Conservation (phyloP, 2,113 vertebrate genomes). For the Pagrus major region DNA sequence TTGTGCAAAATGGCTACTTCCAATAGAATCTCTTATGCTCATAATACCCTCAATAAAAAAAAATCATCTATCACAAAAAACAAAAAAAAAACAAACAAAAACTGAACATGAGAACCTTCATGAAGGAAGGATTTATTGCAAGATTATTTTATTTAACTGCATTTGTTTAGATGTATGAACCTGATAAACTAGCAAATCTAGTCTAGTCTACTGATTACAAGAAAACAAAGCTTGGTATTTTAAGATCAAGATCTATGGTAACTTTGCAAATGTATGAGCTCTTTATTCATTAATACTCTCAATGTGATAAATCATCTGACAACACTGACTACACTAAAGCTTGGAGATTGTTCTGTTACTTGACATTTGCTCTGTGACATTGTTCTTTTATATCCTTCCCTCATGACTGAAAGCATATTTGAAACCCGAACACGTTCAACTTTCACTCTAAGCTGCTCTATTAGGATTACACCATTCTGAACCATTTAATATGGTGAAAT, state of each 20-base stretch:
- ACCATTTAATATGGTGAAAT: conserved; percentile 2
- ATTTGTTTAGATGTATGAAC: too few species aligned
- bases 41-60: too few species aligned
- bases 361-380: not conserved
- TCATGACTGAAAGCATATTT: not conserved
- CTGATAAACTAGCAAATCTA: too few species aligned
- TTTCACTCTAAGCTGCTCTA: not conserved
- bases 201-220: too few species aligned
- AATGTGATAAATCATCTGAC: not conserved
- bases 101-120: too few species aligned
- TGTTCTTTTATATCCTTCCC: not conserved
- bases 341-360: not conserved
- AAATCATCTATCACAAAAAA: too few species aligned
- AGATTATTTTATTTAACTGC: too few species aligned
- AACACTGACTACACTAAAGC: not conserved
- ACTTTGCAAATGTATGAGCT: not conserved
- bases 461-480: not conserved
- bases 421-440: not conserved
- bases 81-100: too few species aligned
- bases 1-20: too few species aligned
- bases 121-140: too few species aligned
- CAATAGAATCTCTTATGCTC: too few species aligned
- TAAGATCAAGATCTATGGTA: not conserved
- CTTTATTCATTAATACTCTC: not conserved
- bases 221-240: not conserved